Conservation (phyloP, 2,797 vertebrate genomes). For the Spea hammondii region DNA sequence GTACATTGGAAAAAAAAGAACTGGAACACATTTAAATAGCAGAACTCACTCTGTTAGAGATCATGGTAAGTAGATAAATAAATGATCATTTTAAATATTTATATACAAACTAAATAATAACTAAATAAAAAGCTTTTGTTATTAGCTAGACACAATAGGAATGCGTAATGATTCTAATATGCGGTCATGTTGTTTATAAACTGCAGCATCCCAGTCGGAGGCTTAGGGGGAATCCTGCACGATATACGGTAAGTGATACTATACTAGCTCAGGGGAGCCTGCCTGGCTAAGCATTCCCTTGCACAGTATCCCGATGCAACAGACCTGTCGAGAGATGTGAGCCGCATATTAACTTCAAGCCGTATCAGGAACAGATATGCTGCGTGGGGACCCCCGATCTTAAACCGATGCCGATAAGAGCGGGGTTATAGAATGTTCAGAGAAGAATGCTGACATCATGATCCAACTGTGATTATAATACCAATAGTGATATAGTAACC, state of each 20-base stretch:
- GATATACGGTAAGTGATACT: not conserved
- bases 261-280: not conserved
- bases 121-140: too few relatives aligned
- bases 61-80: too few relatives aligned
- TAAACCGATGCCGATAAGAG: too few relatives aligned
- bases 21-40: too few relatives aligned
- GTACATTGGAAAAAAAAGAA: too few relatives aligned
- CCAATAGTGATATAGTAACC: not conserved
- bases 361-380: conserved; percentile 14
- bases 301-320: conserved; percentile 2
- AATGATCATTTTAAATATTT: too few relatives aligned
- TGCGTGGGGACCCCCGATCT: not conserved
- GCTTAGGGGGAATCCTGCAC: conserved; percentile 15
- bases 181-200: conserved; percentile 22
- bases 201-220: conserved; percentile 5
- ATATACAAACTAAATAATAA: too few relatives aligned
- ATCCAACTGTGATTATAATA: not conserved
- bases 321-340: conserved; percentile 6
- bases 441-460: not conserved
- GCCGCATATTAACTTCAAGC: conserved; percentile 20
- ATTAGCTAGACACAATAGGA: not conserved
- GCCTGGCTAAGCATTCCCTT: conserved; percentile 25
- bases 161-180: not conserved
- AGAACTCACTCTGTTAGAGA: too few relatives aligned
- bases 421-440: not conserved